Conservation (phyloP, 1,140 invertebrate genomes). For the Pseudoatta argentina region DNA sequence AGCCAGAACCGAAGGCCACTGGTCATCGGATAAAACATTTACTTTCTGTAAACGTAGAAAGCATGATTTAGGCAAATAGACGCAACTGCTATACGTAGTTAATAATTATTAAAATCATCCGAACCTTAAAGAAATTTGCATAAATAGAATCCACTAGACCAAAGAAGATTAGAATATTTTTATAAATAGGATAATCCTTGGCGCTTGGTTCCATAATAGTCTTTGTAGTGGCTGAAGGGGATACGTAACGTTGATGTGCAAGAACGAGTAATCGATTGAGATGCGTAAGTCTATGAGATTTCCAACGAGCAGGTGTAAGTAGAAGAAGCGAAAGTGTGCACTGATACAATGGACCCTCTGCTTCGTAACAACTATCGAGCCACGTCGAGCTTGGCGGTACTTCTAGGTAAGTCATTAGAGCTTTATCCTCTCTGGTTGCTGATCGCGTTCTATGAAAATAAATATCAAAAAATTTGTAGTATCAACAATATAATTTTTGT, state of each 20-base stretch:
- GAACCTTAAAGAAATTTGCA: constrained; percentile 91
- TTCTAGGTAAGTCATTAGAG: constrained; percentile 90
- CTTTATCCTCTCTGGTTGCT: constrained; percentile 91
- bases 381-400: constrained; percentile 87
- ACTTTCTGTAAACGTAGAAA: constrained; percentile 88
- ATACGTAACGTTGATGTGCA: constrained; percentile 91
- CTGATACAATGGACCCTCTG: constrained; percentile 96
- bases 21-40: constrained; percentile 90
- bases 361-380: constrained; percentile 94
- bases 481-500: background rate
- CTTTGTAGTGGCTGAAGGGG: constrained; percentile 87
- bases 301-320: constrained; percentile 91
- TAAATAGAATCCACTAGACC: constrained; percentile 93
- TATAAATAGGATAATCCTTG: constrained; percentile 94
- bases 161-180: constrained; percentile 94
- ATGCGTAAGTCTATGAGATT: constrained; percentile 89
- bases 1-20: constrained; percentile 95
- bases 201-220: constrained; percentile 86
- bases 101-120: constrained; percentile 39
- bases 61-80: background rate
- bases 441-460: constrained; percentile 89
- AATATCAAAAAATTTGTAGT: constrained; percentile 15
- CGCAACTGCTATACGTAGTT: background rate
- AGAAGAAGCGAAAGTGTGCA: constrained; percentile 93
- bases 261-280: constrained; percentile 92